A percentile compares a stretch with the other conserved stretches of the same genome.
Conservation (phyloP, 2,797 vertebrate species). For the Mormyrops boulengeri region DNA sequence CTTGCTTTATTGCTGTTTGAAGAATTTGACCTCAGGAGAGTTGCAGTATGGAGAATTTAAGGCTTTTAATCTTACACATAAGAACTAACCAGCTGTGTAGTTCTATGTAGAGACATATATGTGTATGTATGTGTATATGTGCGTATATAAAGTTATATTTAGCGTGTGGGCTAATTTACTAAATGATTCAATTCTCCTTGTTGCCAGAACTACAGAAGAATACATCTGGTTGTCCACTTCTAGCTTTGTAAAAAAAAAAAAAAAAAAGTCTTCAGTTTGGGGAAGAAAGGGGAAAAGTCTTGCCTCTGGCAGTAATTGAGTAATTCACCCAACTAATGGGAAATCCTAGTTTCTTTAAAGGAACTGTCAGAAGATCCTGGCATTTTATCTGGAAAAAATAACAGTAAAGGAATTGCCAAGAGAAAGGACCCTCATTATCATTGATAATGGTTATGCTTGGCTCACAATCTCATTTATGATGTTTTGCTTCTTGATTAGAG, state of each 20-base stretch:
- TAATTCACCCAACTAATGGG: background rate
- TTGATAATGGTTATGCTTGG: constrained; percentile 10
- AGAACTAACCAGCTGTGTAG: background rate
- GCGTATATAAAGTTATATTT: background rate
- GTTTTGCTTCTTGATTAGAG: constrained; percentile 14
- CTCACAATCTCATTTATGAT: background rate
- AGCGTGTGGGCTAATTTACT: background rate
- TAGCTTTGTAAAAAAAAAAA: background rate
- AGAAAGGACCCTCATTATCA: background rate
- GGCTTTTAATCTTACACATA: background rate
- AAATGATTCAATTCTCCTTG: background rate
- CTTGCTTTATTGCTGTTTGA: background rate
- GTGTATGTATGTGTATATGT: background rate
- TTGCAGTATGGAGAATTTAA: background rate
- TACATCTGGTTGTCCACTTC: background rate
- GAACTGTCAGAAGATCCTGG: background rate
- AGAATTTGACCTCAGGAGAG: background rate
- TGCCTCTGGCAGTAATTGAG: background rate
- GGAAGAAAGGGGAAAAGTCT: background rate
- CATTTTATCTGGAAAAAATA: constrained; percentile 1
- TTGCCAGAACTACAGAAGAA: background rate
- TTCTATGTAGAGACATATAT: background rate
- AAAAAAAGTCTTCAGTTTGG: background rate
- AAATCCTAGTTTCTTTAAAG: background rate
- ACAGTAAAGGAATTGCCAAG: background rate